Conservation (phyloP, 2,888 invertebrate species). For the Chaetogeoica ovagalla region DNA sequence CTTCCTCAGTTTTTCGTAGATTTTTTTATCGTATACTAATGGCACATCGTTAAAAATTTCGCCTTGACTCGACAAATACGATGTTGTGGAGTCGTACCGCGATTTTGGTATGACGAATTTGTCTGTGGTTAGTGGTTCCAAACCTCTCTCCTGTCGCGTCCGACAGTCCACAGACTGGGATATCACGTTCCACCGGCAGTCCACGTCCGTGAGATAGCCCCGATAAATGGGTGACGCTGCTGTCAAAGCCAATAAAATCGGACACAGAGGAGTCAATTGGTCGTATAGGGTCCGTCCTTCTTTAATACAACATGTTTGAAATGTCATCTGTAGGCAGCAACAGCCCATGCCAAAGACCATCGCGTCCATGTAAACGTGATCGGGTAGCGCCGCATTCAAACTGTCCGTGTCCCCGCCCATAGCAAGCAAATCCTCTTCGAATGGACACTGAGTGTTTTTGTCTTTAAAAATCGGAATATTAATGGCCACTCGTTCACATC, state of each 20-base stretch:
- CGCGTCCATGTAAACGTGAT: conserved; percentile 96
- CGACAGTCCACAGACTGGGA: conserved; percentile 94
- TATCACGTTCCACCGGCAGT: conserved; percentile 98
- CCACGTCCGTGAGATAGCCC: conserved; percentile 91
- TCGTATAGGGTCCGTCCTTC: conserved; percentile 97
- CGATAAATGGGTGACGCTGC: conserved; percentile 95
- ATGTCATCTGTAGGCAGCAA: conserved; percentile 93
- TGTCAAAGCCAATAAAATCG: conserved; percentile 94
- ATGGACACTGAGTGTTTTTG: conserved; percentile 79
- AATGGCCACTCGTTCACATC: conserved; percentile 94
- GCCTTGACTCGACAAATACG: conserved; percentile 88
- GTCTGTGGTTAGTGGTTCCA: conserved; percentile 71
- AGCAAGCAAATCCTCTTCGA: conserved; percentile 66
- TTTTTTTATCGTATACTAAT: conserved; percentile 79
- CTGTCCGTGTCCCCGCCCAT: conserved; percentile 71
- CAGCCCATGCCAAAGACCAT: conserved; percentile 99
- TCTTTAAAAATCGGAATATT: conserved; percentile 94
- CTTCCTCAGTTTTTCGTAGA: conserved; percentile 79
- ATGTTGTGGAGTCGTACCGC: conserved; percentile 96
- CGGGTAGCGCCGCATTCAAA: conserved; percentile 72
- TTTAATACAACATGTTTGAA: conserved; percentile 93
- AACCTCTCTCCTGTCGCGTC: conserved; percentile 86
- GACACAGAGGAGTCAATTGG: conserved; percentile 94
- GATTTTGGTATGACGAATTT: conserved; percentile 89
- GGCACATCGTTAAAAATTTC: conserved; percentile 93